Conservation (phyloP, 2,113 vertebrate species). For the Chaetura pelagica region DNA sequence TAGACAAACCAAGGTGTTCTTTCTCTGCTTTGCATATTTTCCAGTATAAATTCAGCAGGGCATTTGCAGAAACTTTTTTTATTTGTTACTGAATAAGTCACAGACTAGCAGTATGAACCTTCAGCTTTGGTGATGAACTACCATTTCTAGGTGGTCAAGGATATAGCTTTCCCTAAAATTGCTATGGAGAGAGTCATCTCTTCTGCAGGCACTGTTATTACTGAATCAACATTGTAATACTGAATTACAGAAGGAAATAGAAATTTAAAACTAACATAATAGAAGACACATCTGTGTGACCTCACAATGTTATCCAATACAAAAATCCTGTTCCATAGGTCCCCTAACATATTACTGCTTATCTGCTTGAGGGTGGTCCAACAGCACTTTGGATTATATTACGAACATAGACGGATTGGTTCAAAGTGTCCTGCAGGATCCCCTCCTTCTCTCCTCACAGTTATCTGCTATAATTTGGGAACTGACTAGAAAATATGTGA, state of each 20-base stretch:
- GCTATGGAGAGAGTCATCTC: neutral
- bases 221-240: neutral
- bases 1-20: neutral
- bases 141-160: neutral
- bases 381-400: neutral
- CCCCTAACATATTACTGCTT: neutral
- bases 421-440: neutral
- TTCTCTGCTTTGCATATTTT: neutral
- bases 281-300: neutral
- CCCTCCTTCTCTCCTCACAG: neutral
- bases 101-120: neutral
- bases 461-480: neutral
- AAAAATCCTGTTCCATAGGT: conserved; percentile 1
- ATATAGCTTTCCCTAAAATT: neutral
- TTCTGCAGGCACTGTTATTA: neutral
- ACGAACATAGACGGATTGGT: neutral
- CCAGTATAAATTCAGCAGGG: neutral
- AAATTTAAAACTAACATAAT: neutral
- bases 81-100: neutral
- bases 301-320: neutral
- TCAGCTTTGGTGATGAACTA: neutral
- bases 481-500: neutral
- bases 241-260: neutral
- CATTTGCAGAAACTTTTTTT: neutral
- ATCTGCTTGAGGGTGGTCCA: conserved; percentile 51